phyloP scores from a whole-genome alignment of 2,113 vertebrate genomes.

The Sceloporus undulatus region DNA sequence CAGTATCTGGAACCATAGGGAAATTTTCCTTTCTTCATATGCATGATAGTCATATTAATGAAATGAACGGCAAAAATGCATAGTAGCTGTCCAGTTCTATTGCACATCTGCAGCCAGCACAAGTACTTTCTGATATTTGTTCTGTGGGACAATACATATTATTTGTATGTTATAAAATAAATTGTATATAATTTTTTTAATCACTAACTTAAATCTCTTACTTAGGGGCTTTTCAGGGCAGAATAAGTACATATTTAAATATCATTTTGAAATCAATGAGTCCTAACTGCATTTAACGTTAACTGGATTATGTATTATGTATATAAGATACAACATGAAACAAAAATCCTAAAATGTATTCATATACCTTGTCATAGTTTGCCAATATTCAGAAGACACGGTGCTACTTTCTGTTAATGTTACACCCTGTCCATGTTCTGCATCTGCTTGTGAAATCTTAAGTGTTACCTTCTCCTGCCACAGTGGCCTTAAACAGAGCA shows the following conservation, averaged over 20 bases:
- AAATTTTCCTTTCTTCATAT: not conserved
- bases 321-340: not conserved
- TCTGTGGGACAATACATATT: too few relatives aligned
- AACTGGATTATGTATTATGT: too few relatives aligned
- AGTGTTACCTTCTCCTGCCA: not conserved
- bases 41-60: not conserved
- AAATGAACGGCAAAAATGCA: not conserved
- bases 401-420: not conserved
- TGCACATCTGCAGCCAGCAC: not conserved
- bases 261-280: not conserved
- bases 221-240: not conserved
- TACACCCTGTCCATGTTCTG: not conserved
- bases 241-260: not conserved
- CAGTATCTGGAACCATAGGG: not conserved
- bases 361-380: too few relatives aligned
- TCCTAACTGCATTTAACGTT: not conserved
- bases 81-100: not conserved
- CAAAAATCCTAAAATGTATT: not conserved
- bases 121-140: too few relatives aligned
- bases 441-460: not conserved
- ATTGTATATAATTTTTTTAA: not conserved
- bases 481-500: not conserved
- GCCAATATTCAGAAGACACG: not conserved
- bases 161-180: too few relatives aligned
- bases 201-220: not conserved